Conservation (phyloP, 2,113 vertebrate genomes). For the Epinephelus cyanopodus region DNA sequence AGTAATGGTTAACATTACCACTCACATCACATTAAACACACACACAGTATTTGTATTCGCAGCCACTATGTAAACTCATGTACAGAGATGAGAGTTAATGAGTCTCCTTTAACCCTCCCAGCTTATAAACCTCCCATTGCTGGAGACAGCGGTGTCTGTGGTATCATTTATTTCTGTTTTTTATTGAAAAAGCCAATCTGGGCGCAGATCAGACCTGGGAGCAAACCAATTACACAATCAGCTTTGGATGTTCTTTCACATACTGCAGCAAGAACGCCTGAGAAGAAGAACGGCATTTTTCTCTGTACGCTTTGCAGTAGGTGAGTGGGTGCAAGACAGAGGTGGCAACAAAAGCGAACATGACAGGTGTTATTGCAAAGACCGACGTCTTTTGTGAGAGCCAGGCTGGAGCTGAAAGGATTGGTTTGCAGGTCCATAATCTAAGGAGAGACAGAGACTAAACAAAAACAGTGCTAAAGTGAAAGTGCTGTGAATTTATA, state of each 20-base stretch:
- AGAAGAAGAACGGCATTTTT: too few relatives aligned
- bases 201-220: too few relatives aligned
- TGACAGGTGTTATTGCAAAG: not conserved
- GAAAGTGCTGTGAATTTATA: too few relatives aligned
- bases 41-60: conserved; percentile 35
- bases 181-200: not conserved
- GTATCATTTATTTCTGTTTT: not conserved
- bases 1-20: conserved; percentile 29
- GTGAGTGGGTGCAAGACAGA: not conserved
- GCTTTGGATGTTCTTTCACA: not conserved
- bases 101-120: not conserved
- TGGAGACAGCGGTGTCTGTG: not conserved
- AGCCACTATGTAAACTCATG: conserved; percentile 39
- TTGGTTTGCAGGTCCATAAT: too few relatives aligned
- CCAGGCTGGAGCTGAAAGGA: not conserved
- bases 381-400: not conserved
- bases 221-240: not conserved
- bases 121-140: not conserved
- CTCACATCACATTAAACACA: conserved; percentile 18
- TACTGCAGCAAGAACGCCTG: not conserved
- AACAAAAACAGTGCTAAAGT: too few relatives aligned
- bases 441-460: too few relatives aligned
- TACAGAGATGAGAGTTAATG: conserved; percentile 1
- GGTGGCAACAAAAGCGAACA: not conserved
- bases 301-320: not conserved